Conservation (phyloP, 1,140 invertebrate species). For the Lucilia sericata region DNA sequence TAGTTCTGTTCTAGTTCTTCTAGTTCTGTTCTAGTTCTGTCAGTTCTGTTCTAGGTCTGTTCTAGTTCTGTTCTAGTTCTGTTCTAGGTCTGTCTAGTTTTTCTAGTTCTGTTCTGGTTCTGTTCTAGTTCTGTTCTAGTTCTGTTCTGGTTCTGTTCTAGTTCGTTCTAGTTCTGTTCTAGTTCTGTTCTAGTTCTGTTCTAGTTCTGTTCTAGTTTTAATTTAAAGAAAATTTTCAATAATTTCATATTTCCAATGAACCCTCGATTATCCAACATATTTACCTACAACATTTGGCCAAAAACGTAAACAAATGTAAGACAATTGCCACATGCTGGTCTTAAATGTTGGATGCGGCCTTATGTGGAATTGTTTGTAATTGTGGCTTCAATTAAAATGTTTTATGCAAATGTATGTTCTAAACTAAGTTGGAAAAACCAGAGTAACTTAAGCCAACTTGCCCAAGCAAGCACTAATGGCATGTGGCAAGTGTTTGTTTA, state of each 20-base stretch:
- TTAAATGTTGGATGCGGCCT: neutral
- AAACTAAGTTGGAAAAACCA: neutral
- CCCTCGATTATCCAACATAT: neutral
- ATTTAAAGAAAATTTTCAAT: neutral
- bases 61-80: too few relatives aligned
- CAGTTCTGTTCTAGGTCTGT: too few relatives aligned
- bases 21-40: too few relatives aligned
- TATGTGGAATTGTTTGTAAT: slow-evolving; percentile 21
- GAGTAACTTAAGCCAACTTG: too few relatives aligned
- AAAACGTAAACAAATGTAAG: neutral
- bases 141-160: too few relatives aligned
- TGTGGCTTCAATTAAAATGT: slow-evolving; percentile 33
- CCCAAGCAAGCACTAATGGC: neutral
- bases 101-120: too few relatives aligned
- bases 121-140: too few relatives aligned
- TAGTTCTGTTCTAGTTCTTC: too few relatives aligned
- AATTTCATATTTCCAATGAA: neutral
- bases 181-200: too few relatives aligned
- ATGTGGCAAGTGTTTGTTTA: slow-evolving; percentile 33
- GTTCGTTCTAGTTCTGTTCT: too few relatives aligned
- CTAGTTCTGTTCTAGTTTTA: too few relatives aligned
- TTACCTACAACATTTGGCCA: neutral
- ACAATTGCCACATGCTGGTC: neutral
- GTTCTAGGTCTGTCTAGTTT: too few relatives aligned
- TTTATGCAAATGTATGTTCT: slow-evolving; percentile 29